Evolutionary conservation across 2,797 vertebrate species (phyloP), one percentile per base, ranked within the genome.

Genomic region (Rachycentron canadum): DNA sequence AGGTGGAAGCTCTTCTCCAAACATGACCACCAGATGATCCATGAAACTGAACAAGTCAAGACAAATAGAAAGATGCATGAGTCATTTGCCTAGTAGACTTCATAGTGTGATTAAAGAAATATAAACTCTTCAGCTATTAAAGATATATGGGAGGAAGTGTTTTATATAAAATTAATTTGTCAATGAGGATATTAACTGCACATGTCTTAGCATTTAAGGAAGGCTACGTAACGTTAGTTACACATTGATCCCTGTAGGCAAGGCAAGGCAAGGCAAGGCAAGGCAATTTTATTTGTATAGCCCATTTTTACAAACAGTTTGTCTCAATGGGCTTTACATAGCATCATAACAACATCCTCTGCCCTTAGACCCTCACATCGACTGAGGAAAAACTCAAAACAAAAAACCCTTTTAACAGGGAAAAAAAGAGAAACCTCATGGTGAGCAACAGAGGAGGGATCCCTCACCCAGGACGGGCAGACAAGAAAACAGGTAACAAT

Each of bases 21-120:
- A 99, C 97, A 99, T 98, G 71, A 96, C 93, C 19, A 57, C 84
- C 79, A 99, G 91, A 88, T 99, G 97, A 91, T 99, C 97, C 61
- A 94, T 88, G 89, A 99, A 97, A 88, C 98, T 99, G 78, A 80
- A 53, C 21, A 28, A 5, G 23, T 11, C 34, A 52, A 66, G 38
- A 57, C 30, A 71, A 47, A 38, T 9, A 40, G 16, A 65, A 30
- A 13, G 2, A 79, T 2, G 34, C 21, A 45, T 34, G 14, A 34
- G 13, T 4, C 2, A 12, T 13, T 62, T 34, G 34, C 3, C 30
- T 19, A 4, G 17, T n/a, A 36, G 17, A n/a, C 1, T 14, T 56
- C 8, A 45, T 7, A 45, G 17, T 47, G 11, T 52, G n/a, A 13
- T 25, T 52, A 13, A 52, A 52, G 12, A 49, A 49, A 49, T 8